Percentiles rank a stretch among this genome's conserved stretches.
Evolutionary conservation across 2,888 invertebrate species (phyloP).

Genomic region (Oscheius sp.): DNA sequence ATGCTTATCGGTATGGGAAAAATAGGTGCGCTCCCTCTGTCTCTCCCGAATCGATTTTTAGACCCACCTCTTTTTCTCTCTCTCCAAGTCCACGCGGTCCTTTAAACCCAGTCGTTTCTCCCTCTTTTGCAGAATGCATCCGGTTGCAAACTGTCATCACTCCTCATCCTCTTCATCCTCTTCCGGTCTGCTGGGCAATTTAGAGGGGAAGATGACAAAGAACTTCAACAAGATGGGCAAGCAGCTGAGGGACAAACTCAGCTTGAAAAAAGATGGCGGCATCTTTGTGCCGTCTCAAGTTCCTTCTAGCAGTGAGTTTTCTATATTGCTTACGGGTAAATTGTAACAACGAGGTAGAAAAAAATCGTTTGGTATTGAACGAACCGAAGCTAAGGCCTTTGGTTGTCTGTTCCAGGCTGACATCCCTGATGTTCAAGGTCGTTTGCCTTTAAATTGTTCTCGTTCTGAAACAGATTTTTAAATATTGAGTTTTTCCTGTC

Average conservation of each 20-base stretch:
- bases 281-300: slow-evolving; percentile 25
- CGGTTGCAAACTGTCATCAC: slow-evolving; percentile 9
- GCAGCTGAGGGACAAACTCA: slow-evolving; percentile 8
- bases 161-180: not conserved
- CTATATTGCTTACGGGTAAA: not conserved
- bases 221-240: slow-evolving; percentile 22
- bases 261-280: not conserved
- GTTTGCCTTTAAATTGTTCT: too few species aligned
- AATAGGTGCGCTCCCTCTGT: slow-evolving; percentile 9
- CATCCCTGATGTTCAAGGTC: too few species aligned
- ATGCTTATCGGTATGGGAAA: slow-evolving; percentile 22
- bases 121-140: slow-evolving; percentile 5
- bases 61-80: too few species aligned
- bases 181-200: slow-evolving; percentile 18
- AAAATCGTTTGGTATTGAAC: too few species aligned
- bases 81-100: not conserved
- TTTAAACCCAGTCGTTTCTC: too few species aligned
- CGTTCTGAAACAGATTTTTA: too few species aligned
- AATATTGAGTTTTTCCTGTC: too few species aligned
- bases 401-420: too few species aligned
- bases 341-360: too few species aligned
- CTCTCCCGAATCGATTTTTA: slow-evolving; percentile 32
- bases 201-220: slow-evolving; percentile 31
- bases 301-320: slow-evolving; percentile 22
- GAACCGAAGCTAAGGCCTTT: too few species aligned